Evolutionary conservation across 53 echinoderm and acorn worm genomes (phyloP), one percentile per base, ranked within the genome.

Genomic region (Astropecten irregularis): DNA sequence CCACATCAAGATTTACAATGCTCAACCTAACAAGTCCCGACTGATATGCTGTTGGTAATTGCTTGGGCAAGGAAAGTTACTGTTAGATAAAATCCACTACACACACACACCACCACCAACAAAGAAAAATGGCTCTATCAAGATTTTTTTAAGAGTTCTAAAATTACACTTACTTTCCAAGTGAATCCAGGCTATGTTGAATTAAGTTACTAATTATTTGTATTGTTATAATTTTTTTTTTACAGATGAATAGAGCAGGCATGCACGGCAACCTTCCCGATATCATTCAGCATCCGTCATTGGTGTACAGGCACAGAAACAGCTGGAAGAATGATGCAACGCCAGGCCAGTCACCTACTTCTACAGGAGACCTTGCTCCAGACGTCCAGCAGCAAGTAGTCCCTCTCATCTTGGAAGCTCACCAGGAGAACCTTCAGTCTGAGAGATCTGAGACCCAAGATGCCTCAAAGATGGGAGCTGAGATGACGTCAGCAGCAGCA

Each of bases 211-310:
- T n/a, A n/a, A n/a, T n/a, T n/a, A n/a, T n/a, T n/a, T n/a, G n/a
- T n/a, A n/a, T n/a, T n/a, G n/a, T n/a, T n/a, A n/a, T n/a, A 35
- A 29, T 65, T 65, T 7, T 1, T 37, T 18, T 36, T 38, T 76
- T 76, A 57, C 58, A 76, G 76, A 76, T 76, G 76, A 76, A 25
- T 36, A 26, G 40, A 16, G 22, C 19, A 8, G 58, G 76, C 35
- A 58, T 40, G 34, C 76, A 76, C 25, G 23, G 15, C 44, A 57
- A 40, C 58, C 76, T 76, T 49, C 76, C 76, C 22, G 16, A 4
- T 58, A 58, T 58, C 25, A 10, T 76, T 4, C 58, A 18, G 6
- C 27, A 13, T 37, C 58, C 58, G 57, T 33, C 40, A 18, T 51
- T 29, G 36, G 39, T 40, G 2, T 65, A n/a, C n/a, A n/a, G n/a